phyloP scores from a whole-genome alignment of 2,888 invertebrate genomes.

The Platycheirus albimanus region DNA sequence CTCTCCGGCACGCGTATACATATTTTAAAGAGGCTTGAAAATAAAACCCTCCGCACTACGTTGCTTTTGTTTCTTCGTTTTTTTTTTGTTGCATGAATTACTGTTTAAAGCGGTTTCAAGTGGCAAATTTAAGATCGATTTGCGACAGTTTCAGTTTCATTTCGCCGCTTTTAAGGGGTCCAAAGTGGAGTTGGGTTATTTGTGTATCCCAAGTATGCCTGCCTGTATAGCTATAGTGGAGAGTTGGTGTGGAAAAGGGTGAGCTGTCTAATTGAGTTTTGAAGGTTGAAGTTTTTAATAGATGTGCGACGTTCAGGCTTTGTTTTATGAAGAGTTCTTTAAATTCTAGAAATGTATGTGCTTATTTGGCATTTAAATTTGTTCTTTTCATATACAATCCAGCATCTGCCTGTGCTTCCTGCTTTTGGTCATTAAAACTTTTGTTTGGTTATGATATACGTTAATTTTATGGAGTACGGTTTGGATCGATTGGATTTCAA shows the following conservation, averaged over 20 bases:
- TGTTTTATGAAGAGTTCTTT: not conserved
- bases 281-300: slow-evolving; percentile 53
- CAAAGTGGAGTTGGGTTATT: slow-evolving; percentile 62
- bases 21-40: slow-evolving; percentile 17
- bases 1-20: slow-evolving; percentile 60
- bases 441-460: too few species aligned
- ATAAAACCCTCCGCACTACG: slow-evolving; percentile 16
- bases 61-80: slow-evolving; percentile 33
- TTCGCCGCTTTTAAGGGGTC: slow-evolving; percentile 64
- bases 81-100: slow-evolving; percentile 39
- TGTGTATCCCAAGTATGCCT: slow-evolving; percentile 15
- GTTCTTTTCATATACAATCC: not conserved
- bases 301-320: slow-evolving; percentile 6
- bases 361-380: not conserved
- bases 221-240: not conserved
- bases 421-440: too few species aligned
- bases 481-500: too few species aligned
- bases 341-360: not conserved
- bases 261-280: slow-evolving; percentile 72
- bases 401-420: not conserved
- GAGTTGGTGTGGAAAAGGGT: slow-evolving; percentile 28
- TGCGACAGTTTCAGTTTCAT: slow-evolving; percentile 78
- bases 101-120: slow-evolving; percentile 75
- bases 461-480: too few species aligned
- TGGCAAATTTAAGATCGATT: slow-evolving; percentile 81